Evolutionary conservation across 2,888 invertebrate species (phyloP), one percentile per base, ranked within the genome.

Genomic region (Ypsolopha sequella): DNA sequence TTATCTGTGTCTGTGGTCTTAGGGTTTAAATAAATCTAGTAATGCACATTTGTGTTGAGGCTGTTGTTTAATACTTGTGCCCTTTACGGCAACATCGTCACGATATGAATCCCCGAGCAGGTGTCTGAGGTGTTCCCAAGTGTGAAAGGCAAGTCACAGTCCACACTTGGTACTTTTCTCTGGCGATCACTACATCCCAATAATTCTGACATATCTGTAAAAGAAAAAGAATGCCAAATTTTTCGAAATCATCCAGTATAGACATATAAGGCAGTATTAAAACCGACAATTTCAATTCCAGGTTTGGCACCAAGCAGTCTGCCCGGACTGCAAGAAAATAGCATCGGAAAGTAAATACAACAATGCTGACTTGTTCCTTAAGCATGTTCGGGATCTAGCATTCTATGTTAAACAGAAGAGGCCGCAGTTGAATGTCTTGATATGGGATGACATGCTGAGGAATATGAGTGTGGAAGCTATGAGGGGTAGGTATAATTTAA

Each of bases 381-480:
- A 91, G 53, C 93, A 95, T 66, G 88, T 94, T 7, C 76, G 84
- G 52, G 84, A 88, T 36, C 76, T 92, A n/a, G 88, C 89, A 0
- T 75, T 87, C 56, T 90, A 84, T 56, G 70, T 92, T 13, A 89
- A 89, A 62, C 88, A 87, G 51, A 88, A 81, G 39, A 89, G 92
- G 63, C 93, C 92, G 0, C 73, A 82, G 51, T 67, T 92, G 36
- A 89, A 80, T 55, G 80, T 92, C 6, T 90, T 96, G 9, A 92
- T 95, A 76, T 96, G 96, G 95, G 95, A 96, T 66, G 96, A 96
- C 65, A 95, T 96, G 95, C 76, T 95, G 52, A 82, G 95, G 59
- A 76, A 87, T 10, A 88, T 91, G 47, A 81, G 82, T 54, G 62
- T 78, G 48, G 80, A 88, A 52, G 72, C 88, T 56, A 76, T 92